A percentile compares a stretch with the other conserved stretches of the same genome.
Conservation (phyloP, 2,888 invertebrate species). For the Crossocerus cetratus region DNA sequence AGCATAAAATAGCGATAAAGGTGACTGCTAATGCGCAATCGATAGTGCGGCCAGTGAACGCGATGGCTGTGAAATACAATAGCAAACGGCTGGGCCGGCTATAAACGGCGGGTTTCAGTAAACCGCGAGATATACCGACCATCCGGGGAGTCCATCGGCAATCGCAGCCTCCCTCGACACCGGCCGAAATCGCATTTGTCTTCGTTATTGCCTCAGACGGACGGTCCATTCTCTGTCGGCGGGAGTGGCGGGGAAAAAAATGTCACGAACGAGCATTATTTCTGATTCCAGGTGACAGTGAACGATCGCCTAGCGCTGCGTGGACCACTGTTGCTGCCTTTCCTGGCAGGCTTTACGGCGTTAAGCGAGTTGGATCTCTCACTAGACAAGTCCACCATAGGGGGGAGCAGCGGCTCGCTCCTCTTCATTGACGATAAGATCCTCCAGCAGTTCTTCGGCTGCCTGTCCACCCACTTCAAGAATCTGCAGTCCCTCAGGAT, state of each 20-base stretch:
- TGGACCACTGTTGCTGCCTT: slow-evolving; percentile 78
- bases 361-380: slow-evolving; percentile 78
- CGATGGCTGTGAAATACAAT: neutral
- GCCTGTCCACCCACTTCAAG: slow-evolving; percentile 76
- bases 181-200: slow-evolving; percentile 27
- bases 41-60: neutral
- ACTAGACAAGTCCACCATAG: slow-evolving; percentile 77
- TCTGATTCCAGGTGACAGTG: slow-evolving; percentile 73
- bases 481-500: slow-evolving; percentile 74
- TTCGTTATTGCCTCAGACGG: slow-evolving; percentile 22
- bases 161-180: slow-evolving; percentile 1
- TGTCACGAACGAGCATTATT: slow-evolving; percentile 32
- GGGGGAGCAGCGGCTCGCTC: slow-evolving; percentile 69
- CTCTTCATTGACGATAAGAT: slow-evolving; percentile 78
- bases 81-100: neutral
- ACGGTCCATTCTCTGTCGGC: neutral
- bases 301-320: slow-evolving; percentile 77
- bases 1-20: neutral
- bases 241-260: slow-evolving; percentile 2
- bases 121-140: neutral
- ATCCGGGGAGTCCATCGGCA: neutral
- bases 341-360: slow-evolving; percentile 77
- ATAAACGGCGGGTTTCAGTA: neutral
- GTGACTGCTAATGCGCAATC: neutral
- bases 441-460: slow-evolving; percentile 77